Base-by-base conservation (phyloP, 2,888 invertebrate genomes). In the Tenthredo mesomela region DNA sequence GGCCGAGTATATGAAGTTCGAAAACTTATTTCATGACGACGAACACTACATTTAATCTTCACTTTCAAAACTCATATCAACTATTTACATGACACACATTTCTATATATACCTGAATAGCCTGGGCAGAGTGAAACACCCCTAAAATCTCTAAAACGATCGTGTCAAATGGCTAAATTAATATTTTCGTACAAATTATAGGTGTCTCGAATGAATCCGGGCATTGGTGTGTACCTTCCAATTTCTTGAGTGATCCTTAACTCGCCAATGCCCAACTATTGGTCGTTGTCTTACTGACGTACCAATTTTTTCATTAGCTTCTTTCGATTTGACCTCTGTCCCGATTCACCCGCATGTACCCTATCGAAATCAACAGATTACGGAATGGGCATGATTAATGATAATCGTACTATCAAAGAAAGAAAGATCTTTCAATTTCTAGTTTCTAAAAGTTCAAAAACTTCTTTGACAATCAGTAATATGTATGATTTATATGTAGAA, bases 61-160 rank as follows among this genome's bases (percentile, higher is more conserved):
- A 73, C 21, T 73, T 73, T 43, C 43, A 25, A 71, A 73, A 73
- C 73, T 73, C 15, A 73, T 54, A 54, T 73, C 9, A 73, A 40
- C 73, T 25, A 4, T n/a, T 73, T 73, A 73, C 73, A 43, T 73
- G 73, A 73, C 43, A 73, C 43, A 73, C 73, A 73, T 73, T 43
- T 43, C 10, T 73, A 43, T 43, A 15, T 7, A 29, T 29, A 37
- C 37, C n/a, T 1, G 21, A n/a, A 9, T 25, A 43, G 21, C 33
- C 6, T 12, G 21, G 43, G 25, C n/a, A 18, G 10, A 25, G 21
- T 43, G 10, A 73, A 21, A 43, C 9, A 43, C 25, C 43, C 43
- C 10, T 6, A 21, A 43, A 21, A 73, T 73, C 43, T n/a, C n/a
- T n/a, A n/a, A n/a, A n/a, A n/a, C n/a, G n/a, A n/a, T n/a, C n/a